A percentile compares a stretch with the other conserved stretches of the same genome.
Conservation (phyloP, 2,888 invertebrate genomes). For the Drosophila neonasuta region DNA sequence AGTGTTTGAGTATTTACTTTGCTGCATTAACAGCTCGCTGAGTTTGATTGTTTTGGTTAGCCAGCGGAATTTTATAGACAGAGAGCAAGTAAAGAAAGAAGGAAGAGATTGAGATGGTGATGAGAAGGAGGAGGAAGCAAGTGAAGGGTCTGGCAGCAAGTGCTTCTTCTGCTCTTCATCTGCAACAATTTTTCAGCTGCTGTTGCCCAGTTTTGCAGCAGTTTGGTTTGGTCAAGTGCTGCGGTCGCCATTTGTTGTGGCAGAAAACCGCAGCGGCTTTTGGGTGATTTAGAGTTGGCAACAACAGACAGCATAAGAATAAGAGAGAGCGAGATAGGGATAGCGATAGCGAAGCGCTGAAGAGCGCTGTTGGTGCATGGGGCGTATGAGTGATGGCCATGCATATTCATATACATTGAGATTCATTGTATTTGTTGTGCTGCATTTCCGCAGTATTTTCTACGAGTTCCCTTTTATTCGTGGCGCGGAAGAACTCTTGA, state of each 20-base stretch:
- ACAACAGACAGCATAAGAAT: conserved; percentile 14
- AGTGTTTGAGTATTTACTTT: conserved; percentile 41
- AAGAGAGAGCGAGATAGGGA: background rate
- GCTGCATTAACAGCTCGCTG: conserved; percentile 53
- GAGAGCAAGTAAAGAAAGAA: background rate
- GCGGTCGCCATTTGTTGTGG: conserved; percentile 61
- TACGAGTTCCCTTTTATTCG: conserved; percentile 14
- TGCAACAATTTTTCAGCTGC: conserved; percentile 33
- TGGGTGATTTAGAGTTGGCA: conserved; percentile 53
- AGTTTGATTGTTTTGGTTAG: conserved; percentile 45
- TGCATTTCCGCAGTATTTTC: conserved; percentile 73
- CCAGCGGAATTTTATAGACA: conserved; percentile 15
- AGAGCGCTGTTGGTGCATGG: conserved; percentile 20
- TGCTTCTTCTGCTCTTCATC: conserved; percentile 36
- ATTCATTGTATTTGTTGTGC: conserved; percentile 70
- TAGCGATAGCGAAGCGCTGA: conserved; percentile 2
- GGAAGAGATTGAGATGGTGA: background rate
- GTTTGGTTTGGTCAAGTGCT: conserved; percentile 60
- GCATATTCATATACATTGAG: conserved; percentile 76
- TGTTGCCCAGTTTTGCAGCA: conserved; percentile 32
- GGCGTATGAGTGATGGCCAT: conserved; percentile 76
- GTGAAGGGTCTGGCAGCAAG: background rate
- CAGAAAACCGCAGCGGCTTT: conserved; percentile 67
- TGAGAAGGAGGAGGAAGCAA: no score
- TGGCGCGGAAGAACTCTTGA: conserved; percentile 43